These are phyloP conservation scores for Chironomus tentans DNA, from an alignment of 2,888 invertebrate species.

Conservation along the genomic window DNA sequence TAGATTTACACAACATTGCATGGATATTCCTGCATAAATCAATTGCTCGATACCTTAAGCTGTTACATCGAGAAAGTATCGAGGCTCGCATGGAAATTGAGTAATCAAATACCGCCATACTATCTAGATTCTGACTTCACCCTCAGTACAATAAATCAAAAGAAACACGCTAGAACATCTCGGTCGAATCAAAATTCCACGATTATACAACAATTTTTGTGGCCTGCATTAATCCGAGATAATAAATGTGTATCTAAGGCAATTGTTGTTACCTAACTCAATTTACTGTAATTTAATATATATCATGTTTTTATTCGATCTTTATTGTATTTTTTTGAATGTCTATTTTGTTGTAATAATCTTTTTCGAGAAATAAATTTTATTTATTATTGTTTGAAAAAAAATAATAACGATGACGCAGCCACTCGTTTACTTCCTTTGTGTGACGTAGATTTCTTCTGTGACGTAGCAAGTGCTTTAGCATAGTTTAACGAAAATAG, in stretches of 20 bases:
- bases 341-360: background rate
- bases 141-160: slow-evolving; percentile 58
- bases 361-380: too few species aligned
- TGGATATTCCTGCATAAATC: slow-evolving; percentile 76
- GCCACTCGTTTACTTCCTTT: background rate
- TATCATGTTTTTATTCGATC: too few species aligned
- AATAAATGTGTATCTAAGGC: slow-evolving; percentile 74
- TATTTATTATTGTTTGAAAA: too few species aligned
- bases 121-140: slow-evolving; percentile 61
- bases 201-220: slow-evolving; percentile 69
- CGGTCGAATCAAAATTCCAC: slow-evolving; percentile 64
- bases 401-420: too few species aligned
- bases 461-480: background rate
- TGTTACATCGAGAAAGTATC: slow-evolving; percentile 75
- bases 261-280: slow-evolving; percentile 64
- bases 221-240: slow-evolving; percentile 76
- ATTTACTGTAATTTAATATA: background rate
- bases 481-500: too few species aligned
- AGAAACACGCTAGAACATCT: slow-evolving; percentile 71
- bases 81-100: slow-evolving; percentile 77
- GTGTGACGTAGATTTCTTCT: background rate
- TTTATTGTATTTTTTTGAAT: background rate
- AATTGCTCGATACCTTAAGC: slow-evolving; percentile 43
- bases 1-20: slow-evolving; percentile 82
- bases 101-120: slow-evolving; percentile 61